A percentile compares a stretch with the other conserved stretches of the same genome.
Evolutionary conservation across 2,888 invertebrate species (phyloP).

Genomic region (Eilema sororculum): DNA sequence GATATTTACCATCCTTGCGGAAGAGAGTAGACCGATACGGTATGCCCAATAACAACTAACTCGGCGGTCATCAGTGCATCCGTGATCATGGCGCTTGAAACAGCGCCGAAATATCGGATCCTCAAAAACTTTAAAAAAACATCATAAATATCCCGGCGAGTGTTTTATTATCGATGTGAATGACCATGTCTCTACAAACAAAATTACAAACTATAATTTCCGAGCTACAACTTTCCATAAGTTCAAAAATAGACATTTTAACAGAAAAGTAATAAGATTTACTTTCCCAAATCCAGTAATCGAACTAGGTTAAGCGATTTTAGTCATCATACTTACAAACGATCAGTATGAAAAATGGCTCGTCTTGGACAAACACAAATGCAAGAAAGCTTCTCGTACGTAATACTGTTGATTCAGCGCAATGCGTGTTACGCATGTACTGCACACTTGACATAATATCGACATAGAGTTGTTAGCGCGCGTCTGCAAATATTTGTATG

Average conservation of each 20-base stretch:
- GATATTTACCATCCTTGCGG: too few species aligned
- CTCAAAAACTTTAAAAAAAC: too few species aligned
- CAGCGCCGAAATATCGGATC: too few species aligned
- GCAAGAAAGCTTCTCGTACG: slow-evolving; percentile 18
- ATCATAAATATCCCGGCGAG: too few species aligned
- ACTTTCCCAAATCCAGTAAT: background rate
- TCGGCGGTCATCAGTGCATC: too few species aligned
- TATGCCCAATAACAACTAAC: too few species aligned
- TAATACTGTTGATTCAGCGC: slow-evolving; percentile 20
- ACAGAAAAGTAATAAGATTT: background rate
- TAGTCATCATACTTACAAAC: slow-evolving; percentile 28
- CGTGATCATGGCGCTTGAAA: too few species aligned
- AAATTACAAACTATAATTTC: too few species aligned
- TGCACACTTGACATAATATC: slow-evolving; percentile 25
- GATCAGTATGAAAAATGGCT: slow-evolving; percentile 34
- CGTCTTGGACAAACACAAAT: slow-evolving; percentile 13
- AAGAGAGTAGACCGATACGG: too few species aligned
- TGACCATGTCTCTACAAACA: too few species aligned
- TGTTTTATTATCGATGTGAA: too few species aligned
- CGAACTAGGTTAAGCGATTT: background rate
- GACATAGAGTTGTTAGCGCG: slow-evolving; percentile 43
- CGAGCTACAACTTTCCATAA: background rate
- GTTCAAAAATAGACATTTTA: background rate
- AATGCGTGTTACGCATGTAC: slow-evolving; percentile 48
- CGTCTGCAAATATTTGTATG: slow-evolving; percentile 24